phyloP scores from a whole-genome alignment of 2,797 vertebrate genomes.

The Semaprochilodus insignis region DNA sequence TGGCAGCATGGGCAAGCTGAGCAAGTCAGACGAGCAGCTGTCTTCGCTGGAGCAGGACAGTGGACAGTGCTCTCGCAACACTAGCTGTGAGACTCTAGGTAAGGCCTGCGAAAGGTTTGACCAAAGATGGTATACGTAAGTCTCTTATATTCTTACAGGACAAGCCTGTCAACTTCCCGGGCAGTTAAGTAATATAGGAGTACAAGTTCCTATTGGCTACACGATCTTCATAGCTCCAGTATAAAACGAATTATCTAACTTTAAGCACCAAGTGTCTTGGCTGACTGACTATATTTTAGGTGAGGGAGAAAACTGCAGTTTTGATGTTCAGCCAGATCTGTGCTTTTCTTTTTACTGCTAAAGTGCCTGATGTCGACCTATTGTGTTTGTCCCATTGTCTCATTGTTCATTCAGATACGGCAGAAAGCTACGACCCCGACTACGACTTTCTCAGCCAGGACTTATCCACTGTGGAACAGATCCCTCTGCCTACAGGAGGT shows the following conservation, averaged over 20 bases:
- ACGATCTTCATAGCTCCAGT: too few relatives aligned
- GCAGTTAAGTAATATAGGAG: too few relatives aligned
- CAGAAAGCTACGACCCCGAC: constrained; percentile 90
- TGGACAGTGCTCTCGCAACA: constrained; percentile 86
- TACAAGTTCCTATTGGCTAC: too few relatives aligned
- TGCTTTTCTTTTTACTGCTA: background rate
- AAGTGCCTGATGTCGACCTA: background rate
- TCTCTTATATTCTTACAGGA: too few relatives aligned
- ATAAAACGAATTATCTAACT: background rate
- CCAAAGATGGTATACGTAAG: background rate
- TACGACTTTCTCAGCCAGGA: constrained; percentile 92
- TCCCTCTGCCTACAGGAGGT: constrained; percentile 73
- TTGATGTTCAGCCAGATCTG: too few relatives aligned
- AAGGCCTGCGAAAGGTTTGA: constrained; percentile 51
- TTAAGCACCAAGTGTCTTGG: background rate
- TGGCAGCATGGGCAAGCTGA: constrained; percentile 86
- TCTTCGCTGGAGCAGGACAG: constrained; percentile 86
- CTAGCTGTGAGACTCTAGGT: constrained; percentile 90
- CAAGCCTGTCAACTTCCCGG: too few relatives aligned
- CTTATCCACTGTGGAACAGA: constrained; percentile 84
- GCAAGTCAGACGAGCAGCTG: constrained; percentile 86
- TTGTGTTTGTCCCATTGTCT: background rate
- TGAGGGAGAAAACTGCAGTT: background rate
- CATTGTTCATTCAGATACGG: constrained; percentile 39
- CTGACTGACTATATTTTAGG: background rate